Percentiles rank a stretch among this genome's conserved stretches.
These are phyloP conservation scores for Idaea aversata DNA, from an alignment of 2,888 invertebrate genomes.

Conservation along the genomic window DNA sequence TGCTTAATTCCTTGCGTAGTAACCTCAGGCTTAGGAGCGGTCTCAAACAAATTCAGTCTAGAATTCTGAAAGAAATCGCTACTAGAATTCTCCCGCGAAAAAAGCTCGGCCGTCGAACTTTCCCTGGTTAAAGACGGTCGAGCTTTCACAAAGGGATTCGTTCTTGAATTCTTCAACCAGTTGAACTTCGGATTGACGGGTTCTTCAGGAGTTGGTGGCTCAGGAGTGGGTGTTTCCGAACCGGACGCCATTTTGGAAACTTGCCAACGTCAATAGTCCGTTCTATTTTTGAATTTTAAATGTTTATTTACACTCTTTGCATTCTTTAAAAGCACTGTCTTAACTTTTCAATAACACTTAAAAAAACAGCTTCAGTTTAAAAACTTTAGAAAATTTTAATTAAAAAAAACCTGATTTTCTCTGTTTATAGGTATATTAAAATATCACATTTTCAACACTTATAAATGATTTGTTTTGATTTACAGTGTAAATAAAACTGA, in stretches of 20 bases:
- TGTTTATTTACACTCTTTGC: neutral
- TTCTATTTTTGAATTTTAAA: neutral
- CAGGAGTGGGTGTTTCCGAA: slow-evolving; percentile 44
- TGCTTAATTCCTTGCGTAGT: slow-evolving; percentile 46
- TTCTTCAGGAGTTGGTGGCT: slow-evolving; percentile 47
- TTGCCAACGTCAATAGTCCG: neutral
- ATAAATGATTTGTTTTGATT: neutral
- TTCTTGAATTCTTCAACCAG: slow-evolving; percentile 62
- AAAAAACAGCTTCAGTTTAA: neutral
- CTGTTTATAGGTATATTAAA: neutral
- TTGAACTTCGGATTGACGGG: slow-evolving; percentile 61
- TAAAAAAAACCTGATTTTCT: too few species aligned
- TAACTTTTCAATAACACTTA: neutral
- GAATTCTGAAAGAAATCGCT: slow-evolving; percentile 72
- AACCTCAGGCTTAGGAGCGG: slow-evolving; percentile 63
- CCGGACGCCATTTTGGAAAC: slow-evolving; percentile 1
- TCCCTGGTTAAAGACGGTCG: slow-evolving; percentile 65
- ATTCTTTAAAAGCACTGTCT: neutral
- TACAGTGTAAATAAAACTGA: neutral
- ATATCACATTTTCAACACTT: neutral
- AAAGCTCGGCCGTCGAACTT: slow-evolving; percentile 65
- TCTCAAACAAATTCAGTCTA: slow-evolving; percentile 68
- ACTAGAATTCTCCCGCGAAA: slow-evolving; percentile 67
- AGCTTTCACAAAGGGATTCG: slow-evolving; percentile 64
- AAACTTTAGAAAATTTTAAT: neutral